Conservation (phyloP, 1,140 invertebrate genomes). For the Pseudomyrmex dendroicus region DNA sequence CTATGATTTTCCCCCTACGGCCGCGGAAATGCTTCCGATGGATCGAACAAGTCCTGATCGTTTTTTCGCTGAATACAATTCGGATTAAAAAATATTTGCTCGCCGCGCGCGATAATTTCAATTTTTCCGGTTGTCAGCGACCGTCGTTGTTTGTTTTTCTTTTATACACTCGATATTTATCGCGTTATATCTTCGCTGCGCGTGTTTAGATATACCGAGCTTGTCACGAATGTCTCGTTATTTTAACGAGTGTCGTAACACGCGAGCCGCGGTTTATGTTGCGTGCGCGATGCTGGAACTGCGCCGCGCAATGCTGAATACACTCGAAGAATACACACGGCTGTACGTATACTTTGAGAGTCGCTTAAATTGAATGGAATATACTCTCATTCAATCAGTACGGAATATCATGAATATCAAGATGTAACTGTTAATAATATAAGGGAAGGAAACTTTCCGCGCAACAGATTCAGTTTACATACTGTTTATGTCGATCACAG, state of each 20-base stretch:
- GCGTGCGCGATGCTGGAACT: constrained; percentile 28
- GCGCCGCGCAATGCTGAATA: constrained; percentile 16
- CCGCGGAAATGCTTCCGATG: background rate
- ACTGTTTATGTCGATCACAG: too few relatives aligned
- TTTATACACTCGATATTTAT: constrained; percentile 5
- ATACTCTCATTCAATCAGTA: constrained; percentile 1
- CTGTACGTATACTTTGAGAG: background rate
- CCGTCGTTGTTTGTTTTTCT: background rate
- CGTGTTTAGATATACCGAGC: background rate
- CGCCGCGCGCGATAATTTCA: background rate
- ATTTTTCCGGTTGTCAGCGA: background rate
- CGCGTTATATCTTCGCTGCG: background rate
- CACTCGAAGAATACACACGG: constrained; percentile 2
- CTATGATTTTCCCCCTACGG: background rate
- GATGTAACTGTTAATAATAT: background rate
- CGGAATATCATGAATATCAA: background rate
- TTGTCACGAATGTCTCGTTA: constrained; percentile 53
- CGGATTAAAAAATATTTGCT: too few relatives aligned
- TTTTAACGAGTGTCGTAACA: constrained; percentile 45
- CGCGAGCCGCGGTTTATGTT: constrained; percentile 26
- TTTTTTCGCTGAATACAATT: too few relatives aligned
- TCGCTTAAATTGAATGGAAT: constrained; percentile 22
- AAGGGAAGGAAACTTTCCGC: too few relatives aligned
- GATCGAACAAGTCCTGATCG: background rate
- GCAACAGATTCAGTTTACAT: too few relatives aligned